Evolutionary conservation across 2,888 invertebrate genomes (phyloP).

Genomic region (Folsomia manolachei): DNA sequence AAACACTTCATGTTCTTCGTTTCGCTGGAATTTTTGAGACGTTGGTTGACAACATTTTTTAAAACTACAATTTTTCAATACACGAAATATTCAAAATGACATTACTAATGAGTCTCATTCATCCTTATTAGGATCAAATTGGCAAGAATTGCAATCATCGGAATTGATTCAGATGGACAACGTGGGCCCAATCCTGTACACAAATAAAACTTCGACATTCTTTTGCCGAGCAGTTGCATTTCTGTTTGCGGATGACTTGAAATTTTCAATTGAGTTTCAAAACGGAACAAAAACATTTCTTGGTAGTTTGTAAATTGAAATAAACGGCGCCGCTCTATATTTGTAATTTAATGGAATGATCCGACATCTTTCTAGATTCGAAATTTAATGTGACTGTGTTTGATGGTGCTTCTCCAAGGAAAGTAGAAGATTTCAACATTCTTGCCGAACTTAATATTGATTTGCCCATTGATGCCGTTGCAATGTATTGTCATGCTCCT

Average conservation of each 20-base stretch:
- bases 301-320: not conserved
- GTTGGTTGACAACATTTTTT: slow-evolving; percentile 1
- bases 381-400: not conserved
- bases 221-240: slow-evolving; percentile 21
- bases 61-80: not conserved
- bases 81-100: not conserved
- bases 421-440: slow-evolving; percentile 29
- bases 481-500: slow-evolving; percentile 21
- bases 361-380: not conserved
- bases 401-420: not conserved
- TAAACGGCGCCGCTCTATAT: not conserved
- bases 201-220: slow-evolving; percentile 18
- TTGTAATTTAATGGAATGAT: not conserved
- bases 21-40: slow-evolving; percentile 19
- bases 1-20: slow-evolving; percentile 25
- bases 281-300: slow-evolving; percentile 14
- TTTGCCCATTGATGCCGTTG: slow-evolving; percentile 22
- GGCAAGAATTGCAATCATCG: slow-evolving; percentile 10
- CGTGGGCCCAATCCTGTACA: slow-evolving; percentile 15
- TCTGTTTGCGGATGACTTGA: slow-evolving; percentile 27
- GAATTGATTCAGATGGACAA: slow-evolving; percentile 31
- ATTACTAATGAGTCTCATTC: not conserved
- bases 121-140: slow-evolving; percentile 13
- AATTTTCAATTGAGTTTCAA: slow-evolving; percentile 24
- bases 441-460: slow-evolving; percentile 22